These are phyloP conservation scores for Lumbricus terrestris DNA, from an alignment of 2,888 invertebrate genomes.

Conservation along the genomic window DNA sequence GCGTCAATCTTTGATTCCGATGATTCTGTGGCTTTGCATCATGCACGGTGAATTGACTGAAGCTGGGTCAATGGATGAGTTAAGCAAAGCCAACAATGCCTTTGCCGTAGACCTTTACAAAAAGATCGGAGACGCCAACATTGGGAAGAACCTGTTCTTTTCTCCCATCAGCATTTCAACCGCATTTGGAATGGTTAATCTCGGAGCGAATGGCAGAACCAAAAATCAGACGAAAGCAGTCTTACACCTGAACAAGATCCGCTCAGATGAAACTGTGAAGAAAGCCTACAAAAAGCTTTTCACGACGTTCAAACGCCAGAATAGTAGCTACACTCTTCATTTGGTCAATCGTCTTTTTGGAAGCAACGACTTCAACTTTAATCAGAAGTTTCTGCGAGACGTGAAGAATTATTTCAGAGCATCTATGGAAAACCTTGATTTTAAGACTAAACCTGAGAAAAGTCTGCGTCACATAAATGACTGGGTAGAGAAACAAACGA, in stretches of 20 bases:
- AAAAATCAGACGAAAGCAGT: background rate
- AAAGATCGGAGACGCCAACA: constrained; percentile 19
- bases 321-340: constrained; percentile 39
- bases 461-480: constrained; percentile 66
- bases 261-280: background rate
- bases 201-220: constrained; percentile 57
- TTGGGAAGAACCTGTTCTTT: constrained; percentile 44
- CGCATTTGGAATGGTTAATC: constrained; percentile 58
- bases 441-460: background rate
- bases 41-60: background rate
- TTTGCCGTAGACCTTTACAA: constrained; percentile 36
- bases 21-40: background rate
- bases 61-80: background rate
- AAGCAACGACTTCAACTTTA: constrained; percentile 29
- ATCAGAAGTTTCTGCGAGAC: constrained; percentile 18
- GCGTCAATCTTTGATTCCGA: background rate
- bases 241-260: background rate
- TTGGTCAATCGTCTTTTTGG: constrained; percentile 50
- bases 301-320: background rate
- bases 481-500: constrained; percentile 78
- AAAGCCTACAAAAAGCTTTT: constrained; percentile 12
- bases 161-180: constrained; percentile 59
- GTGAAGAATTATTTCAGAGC: constrained; percentile 13
- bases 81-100: background rate
- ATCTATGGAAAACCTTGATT: constrained; percentile 22